Percentiles rank a stretch among this genome's conserved stretches.
These are phyloP conservation scores for Dynastes maya DNA, from an alignment of 2,888 invertebrate species.

Conservation along the genomic window DNA sequence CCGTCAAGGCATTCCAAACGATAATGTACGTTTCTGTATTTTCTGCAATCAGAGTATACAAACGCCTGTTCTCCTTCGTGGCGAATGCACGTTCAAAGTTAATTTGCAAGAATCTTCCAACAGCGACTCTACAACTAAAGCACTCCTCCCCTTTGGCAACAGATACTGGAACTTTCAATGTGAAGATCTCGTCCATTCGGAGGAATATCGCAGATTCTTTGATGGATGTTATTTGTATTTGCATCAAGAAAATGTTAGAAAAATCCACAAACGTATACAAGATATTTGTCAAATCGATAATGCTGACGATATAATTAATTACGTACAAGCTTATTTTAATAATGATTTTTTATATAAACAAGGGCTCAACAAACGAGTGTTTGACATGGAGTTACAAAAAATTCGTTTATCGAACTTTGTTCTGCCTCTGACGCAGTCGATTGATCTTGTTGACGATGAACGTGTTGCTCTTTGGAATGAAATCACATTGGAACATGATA, in stretches of 20 bases:
- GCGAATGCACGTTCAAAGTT: background rate
- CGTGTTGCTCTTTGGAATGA: background rate
- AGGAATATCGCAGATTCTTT: background rate
- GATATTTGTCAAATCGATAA: background rate
- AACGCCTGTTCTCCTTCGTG: background rate
- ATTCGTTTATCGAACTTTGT: background rate
- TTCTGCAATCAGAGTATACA: background rate
- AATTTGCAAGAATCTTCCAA: background rate
- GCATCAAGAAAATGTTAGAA: background rate
- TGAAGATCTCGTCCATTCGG: background rate
- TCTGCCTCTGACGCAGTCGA: background rate
- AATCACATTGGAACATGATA: background rate
- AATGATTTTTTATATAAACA: background rate
- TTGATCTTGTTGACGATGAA: background rate
- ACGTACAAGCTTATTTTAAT: background rate
- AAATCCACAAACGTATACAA: background rate
- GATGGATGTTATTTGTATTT: background rate
- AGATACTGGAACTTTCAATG: background rate
- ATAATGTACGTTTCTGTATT: background rate
- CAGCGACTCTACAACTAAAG: background rate
- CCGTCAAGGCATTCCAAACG: background rate
- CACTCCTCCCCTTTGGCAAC: background rate
- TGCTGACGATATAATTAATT: background rate
- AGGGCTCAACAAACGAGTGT: background rate
- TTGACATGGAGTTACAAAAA: background rate